Base-by-base conservation (phyloP, 2,797 vertebrate species). In the Echeneis naucrates region DNA sequence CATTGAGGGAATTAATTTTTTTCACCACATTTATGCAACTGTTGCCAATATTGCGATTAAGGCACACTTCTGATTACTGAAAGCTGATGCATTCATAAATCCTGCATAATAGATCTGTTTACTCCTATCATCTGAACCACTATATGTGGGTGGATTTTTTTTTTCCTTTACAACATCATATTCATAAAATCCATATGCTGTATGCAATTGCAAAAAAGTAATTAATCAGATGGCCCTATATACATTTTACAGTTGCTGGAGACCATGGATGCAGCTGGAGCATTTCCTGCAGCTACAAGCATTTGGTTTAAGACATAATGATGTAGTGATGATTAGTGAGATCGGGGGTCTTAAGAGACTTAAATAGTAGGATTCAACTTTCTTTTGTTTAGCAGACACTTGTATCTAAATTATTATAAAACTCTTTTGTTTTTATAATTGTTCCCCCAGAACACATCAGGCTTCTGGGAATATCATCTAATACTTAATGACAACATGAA, bases 51-150 rank as follows among this genome's bases (percentile, higher is more conserved):
- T 35, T 64, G 57, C 1, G 26, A 72, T 74, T 66, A 75, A 58
- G 42, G 57, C 61, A 55, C 44, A 32, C 68, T n/a, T 63, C 45
- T 23, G 55, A 72, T 79, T 52, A 48, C 55, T 65, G 16, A 60
- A 59, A 66, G 72, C 57, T 35, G 68, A 75, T 72, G 47, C 51
- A 56, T 64, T 16, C 58, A 45, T 19, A 65, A 68, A 81, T 51
- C 30, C 44, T 45, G 62, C 65, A n/a, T 58, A 32, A 60, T 40
- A 64, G 62, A 83, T 77, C 40, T 21, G 53, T 75, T 77, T 54
- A 71, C 72, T 80, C 6, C 33, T 8, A 78, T 67, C 26, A 76
- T 80, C 54, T 30, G 21, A 78, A 68, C 68, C 74, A 61, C 58
- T 55, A 47, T 45, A 59, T 66, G 75, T 71, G 53, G 50, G 65